phyloP scores from a whole-genome alignment of 2,888 invertebrate species.

The Leucophora obtusa region DNA sequence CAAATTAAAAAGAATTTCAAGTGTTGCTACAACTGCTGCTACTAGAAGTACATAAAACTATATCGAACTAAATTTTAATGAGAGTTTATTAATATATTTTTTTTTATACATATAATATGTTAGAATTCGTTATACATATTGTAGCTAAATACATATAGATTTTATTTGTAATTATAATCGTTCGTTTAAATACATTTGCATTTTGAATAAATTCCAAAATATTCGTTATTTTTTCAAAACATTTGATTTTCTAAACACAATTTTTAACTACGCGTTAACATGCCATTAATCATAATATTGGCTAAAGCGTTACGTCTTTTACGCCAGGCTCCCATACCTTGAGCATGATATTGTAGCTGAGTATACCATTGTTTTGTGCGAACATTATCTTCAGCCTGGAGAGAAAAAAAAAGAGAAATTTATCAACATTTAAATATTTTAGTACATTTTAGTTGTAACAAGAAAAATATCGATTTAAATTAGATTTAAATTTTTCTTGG shows the following conservation, averaged over 20 bases:
- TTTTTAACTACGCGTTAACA: constrained; percentile 78
- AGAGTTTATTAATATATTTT: constrained; percentile 27
- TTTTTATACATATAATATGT: background rate
- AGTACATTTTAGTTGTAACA: background rate
- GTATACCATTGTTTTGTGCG: constrained; percentile 94
- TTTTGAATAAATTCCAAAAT: background rate
- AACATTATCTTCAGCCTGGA: constrained; percentile 91
- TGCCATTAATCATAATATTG: constrained; percentile 97
- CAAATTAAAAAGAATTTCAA: constrained; percentile 14
- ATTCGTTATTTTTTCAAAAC: no score
- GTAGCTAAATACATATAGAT: constrained; percentile 8
- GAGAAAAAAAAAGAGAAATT: constrained; percentile 29
- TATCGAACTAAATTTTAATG: constrained; percentile 37
- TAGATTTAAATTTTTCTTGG: no score
- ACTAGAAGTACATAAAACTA: constrained; percentile 40
- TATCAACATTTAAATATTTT: background rate
- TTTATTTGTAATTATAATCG: constrained; percentile 17
- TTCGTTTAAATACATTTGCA: constrained; percentile 31
- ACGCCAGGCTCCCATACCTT: constrained; percentile 95
- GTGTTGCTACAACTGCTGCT: constrained; percentile 22
- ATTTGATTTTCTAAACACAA: background rate
- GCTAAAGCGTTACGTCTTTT: constrained; percentile 94
- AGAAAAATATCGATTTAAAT: background rate
- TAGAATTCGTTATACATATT: background rate
- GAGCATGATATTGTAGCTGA: constrained; percentile 92